Evolutionary conservation across 2,888 invertebrate genomes (phyloP), one percentile per base, ranked within the genome.

Genomic region (Drosophila mimica): DNA sequence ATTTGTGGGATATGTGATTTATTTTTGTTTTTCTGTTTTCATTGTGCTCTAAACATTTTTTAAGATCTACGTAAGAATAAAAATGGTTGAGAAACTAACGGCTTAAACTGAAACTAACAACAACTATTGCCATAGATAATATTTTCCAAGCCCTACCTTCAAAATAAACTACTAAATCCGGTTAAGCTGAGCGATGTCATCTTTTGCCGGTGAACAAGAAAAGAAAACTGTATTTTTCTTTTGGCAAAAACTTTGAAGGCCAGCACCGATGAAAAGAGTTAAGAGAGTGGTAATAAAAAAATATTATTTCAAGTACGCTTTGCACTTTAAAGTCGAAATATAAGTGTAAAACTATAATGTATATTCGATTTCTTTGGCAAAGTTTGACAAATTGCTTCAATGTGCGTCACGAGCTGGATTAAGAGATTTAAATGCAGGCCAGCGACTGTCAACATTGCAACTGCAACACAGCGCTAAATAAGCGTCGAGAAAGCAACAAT

Each of bases 351-450:
- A 40, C 30, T 40, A 30, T 31, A 31, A 31, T 31, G 9, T 15
- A 8, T 30, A 43, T 57, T 15, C 15, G 31, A 43, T 17, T 43
- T 43, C 20, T 43, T 43, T 9, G 2, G 9, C 17, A 13, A 38
- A 9, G n/a, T 43, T 57, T 63, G 71, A 72, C 76, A 74, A 76
- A 77, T 71, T 89, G 72, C 65, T 61, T 65, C 69, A 88, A 74
- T 74, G 72, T 62, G 61, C 59, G 48, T 66, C 59, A 68, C 56
- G 62, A 57, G 69, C 30, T 34, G 63, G 74, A 83, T 89, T 81
- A 75, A 89, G 51, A 74, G 81, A 83, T 83, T 77, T 70, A 77
- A 82, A 70, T 79, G 76, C 67, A 75, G 79, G 81, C 72, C 68
- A 76, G 67, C 69, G 70, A 58, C 62, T 74, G 80, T 65, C 74